A percentile compares a stretch with the other conserved stretches of the same genome.
These are phyloP conservation scores for Tragelaphus scriptus DNA, from an alignment of 2,113 vertebrate species.

Conservation along the genomic window DNA sequence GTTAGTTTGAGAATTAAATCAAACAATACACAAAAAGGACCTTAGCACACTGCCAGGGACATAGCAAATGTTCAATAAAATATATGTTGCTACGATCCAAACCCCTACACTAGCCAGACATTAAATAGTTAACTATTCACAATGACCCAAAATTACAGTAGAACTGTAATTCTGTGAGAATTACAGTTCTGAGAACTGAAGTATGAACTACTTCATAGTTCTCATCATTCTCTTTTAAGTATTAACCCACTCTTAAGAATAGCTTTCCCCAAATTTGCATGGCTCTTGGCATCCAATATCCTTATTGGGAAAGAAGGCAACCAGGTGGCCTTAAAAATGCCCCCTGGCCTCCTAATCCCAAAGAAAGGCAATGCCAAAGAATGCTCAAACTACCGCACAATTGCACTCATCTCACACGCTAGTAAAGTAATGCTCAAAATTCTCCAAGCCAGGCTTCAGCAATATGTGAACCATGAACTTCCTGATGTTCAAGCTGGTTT, in stretches of 20 bases:
- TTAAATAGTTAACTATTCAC: not conserved
- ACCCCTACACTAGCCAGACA: not conserved
- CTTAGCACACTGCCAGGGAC: not conserved
- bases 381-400: too few relatives aligned
- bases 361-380: too few relatives aligned
- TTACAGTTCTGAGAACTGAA: too few relatives aligned
- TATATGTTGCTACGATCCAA: not conserved
- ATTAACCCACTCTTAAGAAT: not conserved
- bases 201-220: not conserved
- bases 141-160: not conserved
- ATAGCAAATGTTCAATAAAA: not conserved
- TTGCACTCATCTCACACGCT: too few relatives aligned
- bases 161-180: too few relatives aligned
- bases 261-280: not conserved
- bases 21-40: not conserved
- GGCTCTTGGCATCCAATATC: not conserved
- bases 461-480: too few relatives aligned
- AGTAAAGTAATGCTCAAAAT: too few relatives aligned
- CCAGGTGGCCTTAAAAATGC: not conserved
- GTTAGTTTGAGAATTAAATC: not conserved
- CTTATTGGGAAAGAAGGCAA: not conserved
- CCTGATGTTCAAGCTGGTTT: too few relatives aligned
- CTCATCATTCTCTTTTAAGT: not conserved
- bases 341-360: not conserved
- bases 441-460: too few relatives aligned